These are phyloP conservation scores for Xiphophorus birchmanni DNA, from an alignment of 2,797 vertebrate species.

Conservation along the genomic window DNA sequence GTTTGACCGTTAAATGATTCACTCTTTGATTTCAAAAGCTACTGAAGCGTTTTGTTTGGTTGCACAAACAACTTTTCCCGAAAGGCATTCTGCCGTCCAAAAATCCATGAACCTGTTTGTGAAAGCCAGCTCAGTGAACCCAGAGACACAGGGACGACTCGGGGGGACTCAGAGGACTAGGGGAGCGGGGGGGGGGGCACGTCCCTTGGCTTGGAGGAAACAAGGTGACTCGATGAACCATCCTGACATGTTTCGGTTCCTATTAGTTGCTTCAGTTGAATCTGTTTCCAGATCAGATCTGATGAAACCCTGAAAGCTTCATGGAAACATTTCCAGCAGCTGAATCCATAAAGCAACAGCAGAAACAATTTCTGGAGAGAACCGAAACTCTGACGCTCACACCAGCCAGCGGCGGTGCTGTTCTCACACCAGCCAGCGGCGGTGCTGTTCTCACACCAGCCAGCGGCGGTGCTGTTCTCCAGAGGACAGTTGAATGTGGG, in stretches of 20 bases:
- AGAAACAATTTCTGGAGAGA: slow-evolving; percentile 11
- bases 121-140: slow-evolving; percentile 52
- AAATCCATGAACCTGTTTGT: slow-evolving; percentile 41
- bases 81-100: slow-evolving; percentile 35
- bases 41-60: slow-evolving; percentile 8
- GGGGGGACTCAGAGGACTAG: too few species aligned
- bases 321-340: slow-evolving; percentile 11
- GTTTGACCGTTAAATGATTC: slow-evolving; percentile 35
- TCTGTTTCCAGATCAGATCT: neutral
- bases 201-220: too few species aligned
- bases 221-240: neutral
- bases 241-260: neutral
- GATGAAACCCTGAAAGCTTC: neutral
- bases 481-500: neutral
- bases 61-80: slow-evolving; percentile 43
- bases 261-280: too few species aligned
- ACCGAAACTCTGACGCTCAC: slow-evolving; percentile 30
- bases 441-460: neutral
- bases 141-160: slow-evolving; percentile 48
- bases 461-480: too few species aligned
- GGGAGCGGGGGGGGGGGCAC: too few species aligned
- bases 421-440: too few species aligned
- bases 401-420: too few species aligned
- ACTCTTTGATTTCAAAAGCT: slow-evolving; percentile 36
- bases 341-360: slow-evolving; percentile 14